These are phyloP conservation scores for Pangasius krempfi DNA, from an alignment of 2,797 vertebrate species.

Conservation along the genomic window DNA sequence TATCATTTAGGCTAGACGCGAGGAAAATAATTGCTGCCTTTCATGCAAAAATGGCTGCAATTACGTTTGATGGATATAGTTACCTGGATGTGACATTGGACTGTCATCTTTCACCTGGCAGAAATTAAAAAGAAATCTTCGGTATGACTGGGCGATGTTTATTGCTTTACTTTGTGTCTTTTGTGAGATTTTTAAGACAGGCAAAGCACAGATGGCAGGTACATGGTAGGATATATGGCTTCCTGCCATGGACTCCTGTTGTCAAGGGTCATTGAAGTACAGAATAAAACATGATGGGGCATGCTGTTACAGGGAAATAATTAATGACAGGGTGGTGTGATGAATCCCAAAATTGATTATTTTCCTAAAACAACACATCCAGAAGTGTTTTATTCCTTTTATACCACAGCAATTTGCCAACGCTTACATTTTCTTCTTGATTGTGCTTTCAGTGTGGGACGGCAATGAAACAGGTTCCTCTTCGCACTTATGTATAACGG, in stretches of 20 bases:
- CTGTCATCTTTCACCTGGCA: slow-evolving; percentile 12
- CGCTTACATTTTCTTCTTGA: too few relatives aligned
- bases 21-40: slow-evolving; percentile 35
- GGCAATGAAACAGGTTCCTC: too few relatives aligned
- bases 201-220: background rate
- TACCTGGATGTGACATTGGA: background rate
- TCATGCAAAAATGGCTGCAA: slow-evolving; percentile 33
- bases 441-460: too few relatives aligned
- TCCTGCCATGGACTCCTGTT: slow-evolving; percentile 9
- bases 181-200: background rate
- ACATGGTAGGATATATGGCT: background rate
- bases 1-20: slow-evolving; percentile 6
- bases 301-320: background rate
- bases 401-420: too few relatives aligned
- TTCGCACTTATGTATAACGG: too few relatives aligned
- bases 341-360: too few relatives aligned
- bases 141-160: background rate
- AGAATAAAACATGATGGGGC: background rate
- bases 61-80: slow-evolving; percentile 9
- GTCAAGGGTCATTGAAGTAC: background rate
- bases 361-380: too few relatives aligned
- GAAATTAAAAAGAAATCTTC: background rate
- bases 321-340: background rate
- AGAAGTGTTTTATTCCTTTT: too few relatives aligned
- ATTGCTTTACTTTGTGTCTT: background rate